Percentiles rank a stretch among this genome's conserved stretches.
Evolutionary conservation across 2,888 invertebrate genomes (phyloP).

Genomic region (Gymnoscelis rufifasciata): DNA sequence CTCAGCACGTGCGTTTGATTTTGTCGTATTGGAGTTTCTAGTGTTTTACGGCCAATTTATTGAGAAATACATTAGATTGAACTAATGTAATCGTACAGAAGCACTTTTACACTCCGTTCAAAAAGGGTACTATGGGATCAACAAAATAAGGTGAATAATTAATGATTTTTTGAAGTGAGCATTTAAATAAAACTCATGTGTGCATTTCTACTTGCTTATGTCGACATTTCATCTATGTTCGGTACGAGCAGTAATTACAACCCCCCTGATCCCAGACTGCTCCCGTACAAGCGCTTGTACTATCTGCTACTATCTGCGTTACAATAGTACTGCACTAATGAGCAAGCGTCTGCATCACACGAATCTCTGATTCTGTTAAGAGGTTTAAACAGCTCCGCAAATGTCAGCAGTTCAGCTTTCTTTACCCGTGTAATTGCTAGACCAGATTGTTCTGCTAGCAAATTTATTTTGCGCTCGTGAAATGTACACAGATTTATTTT

Average conservation of each 20-base stretch:
- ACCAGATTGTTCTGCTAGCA: conserved; percentile 1
- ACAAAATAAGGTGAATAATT: too few relatives aligned
- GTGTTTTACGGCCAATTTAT: neutral
- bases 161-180: too few relatives aligned
- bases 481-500: neutral
- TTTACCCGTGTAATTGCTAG: conserved; percentile 9
- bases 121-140: too few relatives aligned
- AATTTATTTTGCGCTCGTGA: neutral
- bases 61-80: neutral
- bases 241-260: neutral
- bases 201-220: too few relatives aligned
- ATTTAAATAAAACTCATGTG: too few relatives aligned
- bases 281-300: neutral
- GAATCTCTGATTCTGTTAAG: conserved; percentile 32
- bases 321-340: conserved; percentile 18
- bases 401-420: conserved; percentile 22
- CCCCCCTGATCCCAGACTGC: neutral
- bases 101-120: too few relatives aligned
- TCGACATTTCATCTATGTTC: neutral
- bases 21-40: conserved; percentile 13
- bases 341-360: conserved; percentile 28
- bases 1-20: conserved; percentile 30
- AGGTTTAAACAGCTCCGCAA: conserved; percentile 19
- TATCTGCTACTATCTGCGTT: neutral
- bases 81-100: too few relatives aligned